phyloP scores from a whole-genome alignment of 2,797 vertebrate genomes.

The Enteromius thamalakanensis region DNA sequence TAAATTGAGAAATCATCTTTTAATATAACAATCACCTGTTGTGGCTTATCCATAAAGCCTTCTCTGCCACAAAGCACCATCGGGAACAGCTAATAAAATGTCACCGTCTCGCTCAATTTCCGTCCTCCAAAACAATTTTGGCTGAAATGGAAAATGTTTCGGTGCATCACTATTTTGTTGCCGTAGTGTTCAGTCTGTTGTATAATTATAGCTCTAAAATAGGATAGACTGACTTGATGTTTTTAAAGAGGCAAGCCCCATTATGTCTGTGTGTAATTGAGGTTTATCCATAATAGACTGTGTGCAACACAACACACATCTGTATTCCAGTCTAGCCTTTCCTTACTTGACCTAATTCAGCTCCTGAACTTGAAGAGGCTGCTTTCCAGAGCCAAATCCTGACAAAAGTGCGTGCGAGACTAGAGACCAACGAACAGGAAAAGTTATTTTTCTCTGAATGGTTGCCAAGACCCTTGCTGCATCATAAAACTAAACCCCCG shows the following conservation, averaged over 20 bases:
- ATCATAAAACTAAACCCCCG: slow-evolving; percentile 5
- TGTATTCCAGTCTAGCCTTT: slow-evolving; percentile 38
- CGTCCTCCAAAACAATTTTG: not conserved
- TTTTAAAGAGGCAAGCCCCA: not conserved
- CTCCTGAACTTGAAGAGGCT: slow-evolving; percentile 30
- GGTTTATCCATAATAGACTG: not conserved
- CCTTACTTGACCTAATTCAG: slow-evolving; percentile 30
- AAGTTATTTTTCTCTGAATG: slow-evolving; percentile 17
- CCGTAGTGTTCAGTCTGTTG: not conserved
- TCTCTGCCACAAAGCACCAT: not conserved
- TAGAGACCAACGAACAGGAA: not conserved
- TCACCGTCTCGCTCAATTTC: not conserved
- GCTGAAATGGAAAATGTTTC: not conserved
- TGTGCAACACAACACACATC: slow-evolving; percentile 6
- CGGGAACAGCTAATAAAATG: not conserved
- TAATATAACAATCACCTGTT: not conserved
- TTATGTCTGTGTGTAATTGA: not conserved
- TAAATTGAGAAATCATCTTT: not conserved
- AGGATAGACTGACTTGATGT: not conserved
- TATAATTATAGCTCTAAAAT: not conserved
- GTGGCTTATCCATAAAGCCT: not conserved
- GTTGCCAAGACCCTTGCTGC: not conserved
- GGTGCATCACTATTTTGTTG: not conserved
- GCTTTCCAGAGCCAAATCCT: slow-evolving; percentile 13
- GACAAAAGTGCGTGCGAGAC: not conserved